phyloP scores from a whole-genome alignment of 2,113 vertebrate genomes.

The Muscicapa adusta region DNA sequence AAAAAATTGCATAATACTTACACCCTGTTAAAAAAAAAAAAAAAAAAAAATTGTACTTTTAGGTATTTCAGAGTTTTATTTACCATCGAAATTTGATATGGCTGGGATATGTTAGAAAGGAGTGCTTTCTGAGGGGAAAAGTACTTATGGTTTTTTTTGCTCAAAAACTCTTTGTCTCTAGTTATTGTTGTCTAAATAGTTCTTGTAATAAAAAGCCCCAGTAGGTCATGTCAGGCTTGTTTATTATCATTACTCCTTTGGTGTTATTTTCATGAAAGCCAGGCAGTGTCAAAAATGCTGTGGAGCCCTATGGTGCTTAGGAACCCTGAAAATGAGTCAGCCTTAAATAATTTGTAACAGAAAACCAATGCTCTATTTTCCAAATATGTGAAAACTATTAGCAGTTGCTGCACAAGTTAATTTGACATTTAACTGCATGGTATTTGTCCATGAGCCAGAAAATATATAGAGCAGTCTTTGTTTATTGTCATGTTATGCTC shows the following conservation, averaged over 20 bases:
- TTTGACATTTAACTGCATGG: neutral
- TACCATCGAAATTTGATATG: neutral
- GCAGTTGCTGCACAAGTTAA: conserved; percentile 16
- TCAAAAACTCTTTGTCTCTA: neutral
- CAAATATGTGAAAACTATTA: conserved; percentile 33
- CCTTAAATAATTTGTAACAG: conserved; percentile 9
- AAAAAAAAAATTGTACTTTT: neutral
- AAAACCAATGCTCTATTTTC: neutral
- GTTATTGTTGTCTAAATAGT: neutral
- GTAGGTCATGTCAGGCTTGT: neutral
- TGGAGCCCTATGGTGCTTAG: neutral
- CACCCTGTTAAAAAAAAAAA: neutral
- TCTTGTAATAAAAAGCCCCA: neutral
- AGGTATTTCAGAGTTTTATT: neutral
- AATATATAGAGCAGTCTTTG: neutral
- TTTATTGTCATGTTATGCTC: neutral
- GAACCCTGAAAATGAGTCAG: conserved; percentile 28
- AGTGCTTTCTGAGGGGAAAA: neutral
- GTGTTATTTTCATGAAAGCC: neutral
- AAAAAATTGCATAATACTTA: neutral
- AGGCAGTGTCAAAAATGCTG: neutral
- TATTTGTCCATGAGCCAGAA: neutral
- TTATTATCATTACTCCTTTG: neutral
- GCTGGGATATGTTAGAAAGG: neutral
- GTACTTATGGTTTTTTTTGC: neutral